Evolutionary conservation across 2,113 vertebrate genomes (phyloP), one percentile per base, ranked within the genome.

Genomic region (Tupaia chinensis): DNA sequence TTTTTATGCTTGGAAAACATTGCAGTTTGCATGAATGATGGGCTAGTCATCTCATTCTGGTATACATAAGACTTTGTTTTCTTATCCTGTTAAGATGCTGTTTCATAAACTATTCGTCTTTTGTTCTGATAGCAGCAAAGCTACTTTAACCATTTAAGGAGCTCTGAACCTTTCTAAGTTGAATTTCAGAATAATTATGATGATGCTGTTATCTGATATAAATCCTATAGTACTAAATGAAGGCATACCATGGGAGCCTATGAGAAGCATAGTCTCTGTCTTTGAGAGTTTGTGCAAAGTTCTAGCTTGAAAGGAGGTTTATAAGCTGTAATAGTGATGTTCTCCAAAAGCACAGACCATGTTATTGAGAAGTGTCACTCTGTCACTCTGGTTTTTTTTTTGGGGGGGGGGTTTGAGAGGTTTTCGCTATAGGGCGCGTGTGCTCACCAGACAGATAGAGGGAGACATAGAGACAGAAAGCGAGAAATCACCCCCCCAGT

Each of bases 111-210:
- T 65, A 69, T 66, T 70, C 27, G 7, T 73, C 27, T 32, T 94
- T 82, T 76, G 63, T 54, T 76, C 86, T 97, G 87, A 87, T 63
- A 79, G 12, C 32, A 56, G 89, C 66, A 73, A 89, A 77, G 65
- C 32, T 93, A 73, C n/a, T 76, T 16, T 83, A 34, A 53, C 23
- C 68, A 84, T 92, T 76, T 72, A 89, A 81, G 96, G 66, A 87
- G 77, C 63, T 87, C 32, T 61, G 63, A 76, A 56, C 74, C 53
- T 93, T 85, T 65, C 0, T 16, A 82, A 95, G 16, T 77, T 78
- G 63, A 90, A 88, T 94, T 92, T 32, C 78, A 85, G 56, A 87
- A 54, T 91, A 60, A 88, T 93, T 84, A 89, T 61, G 34, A 65
- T 65, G 53, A 27, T 54, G 5, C 19, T 78, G 19, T n/a, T 82